Base-by-base conservation (phyloP, 1,140 invertebrate genomes). In the Rhopalosiphum padi region DNA sequence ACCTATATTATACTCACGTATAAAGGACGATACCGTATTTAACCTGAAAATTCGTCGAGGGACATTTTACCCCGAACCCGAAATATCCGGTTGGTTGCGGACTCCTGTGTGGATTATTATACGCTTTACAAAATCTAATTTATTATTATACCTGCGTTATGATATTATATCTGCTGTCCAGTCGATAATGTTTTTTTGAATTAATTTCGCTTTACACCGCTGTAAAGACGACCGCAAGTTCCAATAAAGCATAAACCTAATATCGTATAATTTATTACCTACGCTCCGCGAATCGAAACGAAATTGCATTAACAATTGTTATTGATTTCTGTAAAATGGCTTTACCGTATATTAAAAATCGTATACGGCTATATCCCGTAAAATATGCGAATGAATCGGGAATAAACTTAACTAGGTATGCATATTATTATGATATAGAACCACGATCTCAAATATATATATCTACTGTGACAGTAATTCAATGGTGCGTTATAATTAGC, bases 111-210 rank as follows among this genome's bases (percentile, higher is more conserved):
- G 43, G 43, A 87, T 87, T 87, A 87, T 46, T n/a, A 30, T 87
- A 21, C 30, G 25, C 25, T 46, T 87, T 48, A 87, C 85, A n/a
- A 87, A 87, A 87, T 87, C 43, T 46, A 87, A 87, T 87, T 87
- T 87, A 87, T 87, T 87, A 46, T 46, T 37, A n/a, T 48, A 87
- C 18, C 37, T 46, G 30, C 43, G 11, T 46, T 21, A 21, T 18
- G 23, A 87, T 46, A 87, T 46, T 43, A 87, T n/a, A 43, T 86
- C 25, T 46, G 11, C 85, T n/a, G 85, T 87, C 43, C 41, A 30
- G 43, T n/a, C 18, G 43, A 87, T 87, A 87, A 48, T 87, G 11
- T 87, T 46, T 87, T 86, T n/a, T 87, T 87, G 0, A n/a, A 46
- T 87, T 87, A 87, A 46, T 46, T 46, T 46, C 43, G 9, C 1